Percentiles rank a stretch among this genome's conserved stretches.
These are phyloP conservation scores for Lepus oiostolus DNA, from an alignment of 2,797 vertebrate genomes.

Conservation along the genomic window DNA sequence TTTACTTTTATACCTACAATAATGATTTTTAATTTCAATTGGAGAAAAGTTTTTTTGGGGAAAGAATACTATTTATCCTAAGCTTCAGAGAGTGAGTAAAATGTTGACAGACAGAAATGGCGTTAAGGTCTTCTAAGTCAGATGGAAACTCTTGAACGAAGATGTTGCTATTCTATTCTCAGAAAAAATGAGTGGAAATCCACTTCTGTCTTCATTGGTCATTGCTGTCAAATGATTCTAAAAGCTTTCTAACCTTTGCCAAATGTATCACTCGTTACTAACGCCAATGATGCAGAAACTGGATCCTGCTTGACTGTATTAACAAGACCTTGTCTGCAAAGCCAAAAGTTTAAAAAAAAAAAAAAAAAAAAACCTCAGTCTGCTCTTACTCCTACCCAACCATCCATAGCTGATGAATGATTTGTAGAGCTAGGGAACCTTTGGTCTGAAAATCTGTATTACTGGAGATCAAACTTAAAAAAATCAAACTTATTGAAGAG, in stretches of 20 bases:
- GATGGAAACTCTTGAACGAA: slow-evolving; percentile 18
- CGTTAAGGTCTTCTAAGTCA: slow-evolving; percentile 22
- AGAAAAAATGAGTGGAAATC: neutral
- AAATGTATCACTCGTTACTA: neutral
- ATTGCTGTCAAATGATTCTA: slow-evolving; percentile 40
- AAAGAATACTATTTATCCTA: neutral
- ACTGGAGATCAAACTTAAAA: slow-evolving; percentile 1
- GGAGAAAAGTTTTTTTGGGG: neutral
- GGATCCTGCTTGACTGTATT: neutral
- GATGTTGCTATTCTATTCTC: neutral
- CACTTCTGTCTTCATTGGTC: neutral
- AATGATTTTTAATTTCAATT: slow-evolving; percentile 27
- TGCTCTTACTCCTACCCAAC: neutral
- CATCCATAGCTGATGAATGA: neutral
- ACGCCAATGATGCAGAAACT: neutral
- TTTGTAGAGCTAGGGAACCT: neutral
- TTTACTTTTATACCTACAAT: neutral
- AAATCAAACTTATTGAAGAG: neutral
- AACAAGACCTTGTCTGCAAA: neutral
- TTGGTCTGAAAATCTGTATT: slow-evolving; percentile 46
- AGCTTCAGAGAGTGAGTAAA: slow-evolving; percentile 34
- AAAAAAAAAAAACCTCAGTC: neutral
- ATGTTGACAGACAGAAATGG: neutral
- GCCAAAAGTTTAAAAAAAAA: neutral
- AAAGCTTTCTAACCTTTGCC: slow-evolving; percentile 50